These are phyloP conservation scores for Heterohyrax brucei DNA, from an alignment of 2,797 vertebrate species.

Conservation along the genomic window DNA sequence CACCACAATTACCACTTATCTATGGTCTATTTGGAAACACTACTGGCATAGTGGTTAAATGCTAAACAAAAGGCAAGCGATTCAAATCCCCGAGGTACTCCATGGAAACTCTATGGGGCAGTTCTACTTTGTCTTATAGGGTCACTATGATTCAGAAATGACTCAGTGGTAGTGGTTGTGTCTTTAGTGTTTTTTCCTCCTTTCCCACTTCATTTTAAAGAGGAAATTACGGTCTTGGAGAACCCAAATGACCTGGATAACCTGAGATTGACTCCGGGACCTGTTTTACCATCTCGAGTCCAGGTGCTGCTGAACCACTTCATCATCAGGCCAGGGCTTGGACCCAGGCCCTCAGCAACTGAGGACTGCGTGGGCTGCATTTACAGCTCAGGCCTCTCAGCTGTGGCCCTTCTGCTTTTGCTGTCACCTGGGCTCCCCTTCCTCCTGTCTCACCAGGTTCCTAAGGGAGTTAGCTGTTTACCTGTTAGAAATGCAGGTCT, in stretches of 20 bases:
- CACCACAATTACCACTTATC: too few relatives aligned
- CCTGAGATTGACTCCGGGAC: not conserved
- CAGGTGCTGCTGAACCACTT: not conserved
- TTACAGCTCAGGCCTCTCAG: not conserved
- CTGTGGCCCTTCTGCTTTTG: not conserved
- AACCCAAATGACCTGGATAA: not conserved
- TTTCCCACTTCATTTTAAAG: not conserved
- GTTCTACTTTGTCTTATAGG: too few relatives aligned
- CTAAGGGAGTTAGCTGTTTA: not conserved
- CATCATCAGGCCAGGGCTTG: not conserved
- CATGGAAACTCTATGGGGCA: too few relatives aligned
- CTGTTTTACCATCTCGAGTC: not conserved
- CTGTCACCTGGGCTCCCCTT: not conserved
- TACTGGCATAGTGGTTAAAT: too few relatives aligned
- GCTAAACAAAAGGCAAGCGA: too few relatives aligned
- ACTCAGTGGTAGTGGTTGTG: too few relatives aligned
- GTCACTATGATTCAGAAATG: too few relatives aligned
- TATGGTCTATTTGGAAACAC: too few relatives aligned
- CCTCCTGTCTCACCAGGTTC: not conserved
- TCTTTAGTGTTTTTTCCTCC: too few relatives aligned
- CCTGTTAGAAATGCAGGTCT: too few relatives aligned
- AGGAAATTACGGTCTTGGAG: not conserved
- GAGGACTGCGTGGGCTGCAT: not conserved
- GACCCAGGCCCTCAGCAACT: not conserved
- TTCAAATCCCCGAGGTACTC: too few relatives aligned